Evolutionary conservation across 2,797 vertebrate genomes (phyloP), one percentile per base, ranked within the genome.

Genomic region (Phrynocephalus guinanensis): DNA sequence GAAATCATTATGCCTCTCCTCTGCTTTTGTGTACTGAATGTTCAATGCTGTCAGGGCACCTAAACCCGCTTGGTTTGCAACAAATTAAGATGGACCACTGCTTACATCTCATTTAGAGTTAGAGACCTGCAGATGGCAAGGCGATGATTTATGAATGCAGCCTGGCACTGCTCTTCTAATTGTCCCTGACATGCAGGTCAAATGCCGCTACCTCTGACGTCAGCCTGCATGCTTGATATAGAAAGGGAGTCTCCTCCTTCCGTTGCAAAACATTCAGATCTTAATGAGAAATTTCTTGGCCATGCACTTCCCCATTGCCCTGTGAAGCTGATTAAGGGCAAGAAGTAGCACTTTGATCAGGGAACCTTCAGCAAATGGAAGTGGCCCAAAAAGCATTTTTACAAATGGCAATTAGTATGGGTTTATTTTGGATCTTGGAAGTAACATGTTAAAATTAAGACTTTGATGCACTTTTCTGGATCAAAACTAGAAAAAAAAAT

Each of bases 61-160:
- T 90, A 84, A 94, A 93, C 94, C 71, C 84, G 92, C 83, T 86
- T 85, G 90, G 56, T 72, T 87, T 63, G 89, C 85, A 76, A 95
- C 89, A 83, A 95, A 94, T 86, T 91, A 91, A 92, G 85, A 92
- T n/a, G 92, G 86, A 70, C 91, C 89, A 90, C 91, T 87, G 85
- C 75, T 92, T 95, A 91, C 89, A 92, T 89, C 68, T 90, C 79
- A 87, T 89, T 93, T 93, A 91, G 95, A 94, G 82, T 91, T 91
- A 92, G 86, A 95, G 93, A 93, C 90, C 78, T 63, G 86, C 76
- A 84, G 48, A 86, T 71, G 28, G 50, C 81, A 89, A 94, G 68
- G 93, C 18, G 72, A 75, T 75, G 90, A 94, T 94, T 94, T 90
- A 90, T 94, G 90, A 92, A 66, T 86, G 75, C 24, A 56, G 56